Base-by-base conservation (phyloP, 2,888 invertebrate species). In the Frankliniella fusca region DNA sequence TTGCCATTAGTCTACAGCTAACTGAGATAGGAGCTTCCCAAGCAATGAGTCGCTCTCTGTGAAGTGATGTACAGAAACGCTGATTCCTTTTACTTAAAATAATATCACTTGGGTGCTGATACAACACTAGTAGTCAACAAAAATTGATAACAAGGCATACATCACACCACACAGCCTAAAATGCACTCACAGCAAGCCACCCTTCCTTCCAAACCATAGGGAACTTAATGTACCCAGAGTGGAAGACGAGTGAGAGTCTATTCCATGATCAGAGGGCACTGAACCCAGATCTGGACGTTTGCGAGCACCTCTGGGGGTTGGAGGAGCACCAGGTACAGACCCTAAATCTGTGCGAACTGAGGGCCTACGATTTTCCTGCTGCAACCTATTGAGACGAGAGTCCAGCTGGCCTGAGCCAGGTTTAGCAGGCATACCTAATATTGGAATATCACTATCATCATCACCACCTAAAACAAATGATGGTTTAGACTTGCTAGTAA, bases 201-300 rank as follows among this genome's bases (percentile, higher is more conserved):
- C 96, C 87, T 96, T 96, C 84, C 96, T 91, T 65, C 95, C 95
- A 88, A 96, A 96, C 81, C 95, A 89, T 86, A 95, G 89, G 83
- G 94, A 92, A 88, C 94, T 94, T 84, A 95, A 92, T 80, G 94
- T 94, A 83, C 95, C 95, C 61, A 95, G 90, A 0, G 86, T 84
- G 1, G 85, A 83, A 0, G 84, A 83, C 48, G 83, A 81, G 54
- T 80, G 49, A 80, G 70, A 76, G 70, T 76, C 70, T 27, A 76
- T 76, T 23, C 70, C 27, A 1, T 12, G 27, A 27, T 76, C 70
- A 76, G 70, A 23, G 27, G 70, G 70, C 9, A 76, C 70, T 5
- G 23, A 27, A 27, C 70, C 70, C 12, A 76, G 80, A 61, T 54
- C 80, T 81, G 70, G 86, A 83, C 10, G 86, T 61, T 12, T 84